A percentile compares a stretch with the other conserved stretches of the same genome.
phyloP scores from a whole-genome alignment of 2,113 vertebrate species.

The Platichthys stellatus region DNA sequence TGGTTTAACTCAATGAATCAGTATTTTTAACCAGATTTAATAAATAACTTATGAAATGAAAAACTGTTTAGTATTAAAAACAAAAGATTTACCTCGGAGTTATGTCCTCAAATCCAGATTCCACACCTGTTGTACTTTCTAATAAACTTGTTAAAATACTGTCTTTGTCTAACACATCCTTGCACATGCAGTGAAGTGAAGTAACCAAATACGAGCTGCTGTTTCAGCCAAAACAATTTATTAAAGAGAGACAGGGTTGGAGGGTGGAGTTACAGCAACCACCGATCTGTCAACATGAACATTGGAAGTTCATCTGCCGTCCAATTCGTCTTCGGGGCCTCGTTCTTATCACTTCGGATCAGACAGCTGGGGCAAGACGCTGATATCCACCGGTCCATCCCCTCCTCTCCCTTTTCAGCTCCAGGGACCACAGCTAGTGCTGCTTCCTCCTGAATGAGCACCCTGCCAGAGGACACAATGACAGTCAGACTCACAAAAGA shows the following conservation, averaged over 20 bases:
- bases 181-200: not conserved
- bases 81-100: too few relatives aligned
- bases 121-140: slow-evolving; percentile 13
- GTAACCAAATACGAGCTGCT: slow-evolving; percentile 9
- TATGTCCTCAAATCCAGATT: not conserved
- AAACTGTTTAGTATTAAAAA: too few relatives aligned
- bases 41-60: too few relatives aligned
- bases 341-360: slow-evolving; percentile 11
- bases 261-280: slow-evolving; percentile 73
- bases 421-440: slow-evolving; percentile 75
- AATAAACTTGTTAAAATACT: slow-evolving; percentile 27
- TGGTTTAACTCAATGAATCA: too few relatives aligned
- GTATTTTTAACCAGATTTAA: too few relatives aligned
- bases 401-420: slow-evolving; percentile 67
- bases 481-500: slow-evolving; percentile 52
- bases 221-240: slow-evolving; percentile 81
- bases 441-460: slow-evolving; percentile 87
- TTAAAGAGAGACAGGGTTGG: slow-evolving; percentile 76
- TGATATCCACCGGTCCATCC: slow-evolving; percentile 73
- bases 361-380: slow-evolving; percentile 41
- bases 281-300: slow-evolving; percentile 34
- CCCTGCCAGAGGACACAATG: slow-evolving; percentile 68
- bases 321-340: slow-evolving; percentile 32
- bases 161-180: not conserved
- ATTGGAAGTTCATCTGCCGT: slow-evolving; percentile 30